Percentiles rank a stretch among this genome's conserved stretches.
phyloP scores from a whole-genome alignment of 2,797 vertebrate species.

The Protonibea diacanthus region DNA sequence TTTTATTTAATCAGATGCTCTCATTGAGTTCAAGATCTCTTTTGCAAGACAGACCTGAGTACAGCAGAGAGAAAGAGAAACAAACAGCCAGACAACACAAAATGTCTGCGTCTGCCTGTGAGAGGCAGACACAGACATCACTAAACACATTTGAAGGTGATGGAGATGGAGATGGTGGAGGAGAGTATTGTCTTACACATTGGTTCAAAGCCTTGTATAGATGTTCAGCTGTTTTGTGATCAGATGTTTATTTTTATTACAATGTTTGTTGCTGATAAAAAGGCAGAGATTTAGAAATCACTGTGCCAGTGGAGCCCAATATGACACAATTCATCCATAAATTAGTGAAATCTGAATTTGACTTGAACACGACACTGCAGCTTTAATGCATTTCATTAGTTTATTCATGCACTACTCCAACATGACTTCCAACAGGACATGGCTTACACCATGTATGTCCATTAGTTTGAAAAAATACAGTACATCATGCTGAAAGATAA shows the following conservation, averaged over 20 bases:
- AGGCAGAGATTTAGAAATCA: background rate
- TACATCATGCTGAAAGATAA: slow-evolving; percentile 75
- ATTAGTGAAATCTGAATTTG: background rate
- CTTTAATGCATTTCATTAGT: slow-evolving; percentile 41
- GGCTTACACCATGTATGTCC: slow-evolving; percentile 38
- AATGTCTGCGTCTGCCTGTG: too few relatives aligned
- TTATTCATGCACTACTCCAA: slow-evolving; percentile 79
- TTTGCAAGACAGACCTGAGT: too few relatives aligned
- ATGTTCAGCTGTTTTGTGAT: background rate
- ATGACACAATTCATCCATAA: background rate
- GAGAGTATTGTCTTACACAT: too few relatives aligned
- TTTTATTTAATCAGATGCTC: too few relatives aligned
- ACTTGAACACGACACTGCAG: slow-evolving; percentile 2
- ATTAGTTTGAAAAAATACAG: slow-evolving; percentile 49
- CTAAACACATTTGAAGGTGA: too few relatives aligned
- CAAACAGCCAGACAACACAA: too few relatives aligned
- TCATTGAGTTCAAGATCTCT: too few relatives aligned
- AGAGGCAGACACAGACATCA: too few relatives aligned
- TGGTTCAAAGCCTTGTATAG: too few relatives aligned
- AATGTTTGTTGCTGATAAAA: background rate
- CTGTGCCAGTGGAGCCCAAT: background rate
- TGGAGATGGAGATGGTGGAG: too few relatives aligned
- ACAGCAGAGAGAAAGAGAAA: too few relatives aligned
- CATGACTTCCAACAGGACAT: slow-evolving; percentile 53
- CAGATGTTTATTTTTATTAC: background rate